A percentile compares a stretch with the other conserved stretches of the same genome.
phyloP scores from a whole-genome alignment of 37 sponge, comb jelly and placozoan species.

The Ephydatia muelleri region DNA sequence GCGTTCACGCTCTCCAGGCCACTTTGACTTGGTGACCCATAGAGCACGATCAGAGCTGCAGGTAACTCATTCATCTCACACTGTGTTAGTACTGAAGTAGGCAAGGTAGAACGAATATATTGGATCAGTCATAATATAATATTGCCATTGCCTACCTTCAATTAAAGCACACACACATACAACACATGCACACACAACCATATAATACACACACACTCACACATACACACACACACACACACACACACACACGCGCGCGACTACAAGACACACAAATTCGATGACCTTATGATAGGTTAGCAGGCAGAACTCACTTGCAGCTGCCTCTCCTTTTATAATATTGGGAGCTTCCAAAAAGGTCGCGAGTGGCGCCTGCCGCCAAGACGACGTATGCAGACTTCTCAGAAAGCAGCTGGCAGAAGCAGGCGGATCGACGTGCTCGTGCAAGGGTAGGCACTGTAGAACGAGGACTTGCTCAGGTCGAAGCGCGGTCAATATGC shows the following conservation, averaged over 20 bases:
- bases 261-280: neutral
- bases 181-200: neutral
- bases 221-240: neutral
- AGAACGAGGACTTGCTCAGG: slow-evolving; percentile 42
- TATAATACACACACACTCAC: neutral
- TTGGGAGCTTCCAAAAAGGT: slow-evolving; percentile 50
- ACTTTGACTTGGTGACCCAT: slow-evolving; percentile 7
- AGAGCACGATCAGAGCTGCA: slow-evolving; percentile 25
- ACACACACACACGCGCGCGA: neutral
- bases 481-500: neutral
- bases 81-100: slow-evolving; percentile 41
- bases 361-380: slow-evolving; percentile 29
- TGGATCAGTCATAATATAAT: neutral
- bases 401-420: slow-evolving; percentile 4
- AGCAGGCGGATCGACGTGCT: slow-evolving; percentile 36
- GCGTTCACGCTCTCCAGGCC: slow-evolving; percentile 15
- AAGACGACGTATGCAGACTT: slow-evolving; percentile 31
- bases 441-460: slow-evolving; percentile 9
- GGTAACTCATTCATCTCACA: slow-evolving; percentile 41
- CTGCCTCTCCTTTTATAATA: slow-evolving; percentile 60
- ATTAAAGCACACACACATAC: neutral
- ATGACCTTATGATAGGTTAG: neutral
- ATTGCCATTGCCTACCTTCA: neutral
- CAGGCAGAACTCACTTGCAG: slow-evolving; percentile 41
- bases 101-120: neutral